Percentiles rank a stretch among this genome's conserved stretches.
These are phyloP conservation scores for Diadumene lineata DNA, from an alignment of 92 coral and sea anemone genomes.

Conservation along the genomic window DNA sequence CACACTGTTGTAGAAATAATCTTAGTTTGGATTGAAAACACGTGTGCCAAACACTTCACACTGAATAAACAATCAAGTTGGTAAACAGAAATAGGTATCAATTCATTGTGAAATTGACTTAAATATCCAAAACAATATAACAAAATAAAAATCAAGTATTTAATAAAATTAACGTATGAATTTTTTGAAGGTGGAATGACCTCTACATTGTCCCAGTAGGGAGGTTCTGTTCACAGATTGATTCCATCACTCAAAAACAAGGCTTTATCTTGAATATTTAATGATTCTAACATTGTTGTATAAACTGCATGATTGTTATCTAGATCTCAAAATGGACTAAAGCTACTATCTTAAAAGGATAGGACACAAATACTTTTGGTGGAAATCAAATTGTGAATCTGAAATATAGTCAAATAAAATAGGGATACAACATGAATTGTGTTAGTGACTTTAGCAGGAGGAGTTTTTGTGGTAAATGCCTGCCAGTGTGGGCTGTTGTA, in stretches of 20 bases:
- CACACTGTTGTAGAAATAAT: background rate
- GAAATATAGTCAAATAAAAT: background rate
- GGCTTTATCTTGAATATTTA: slow-evolving; percentile 15
- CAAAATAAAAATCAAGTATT: too few relatives aligned
- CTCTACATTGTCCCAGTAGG: background rate
- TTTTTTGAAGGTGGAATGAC: background rate
- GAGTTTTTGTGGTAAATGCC: slow-evolving; percentile 11
- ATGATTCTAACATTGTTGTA: background rate
- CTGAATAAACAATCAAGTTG: background rate
- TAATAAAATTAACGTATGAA: too few relatives aligned
- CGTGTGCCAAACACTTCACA: background rate
- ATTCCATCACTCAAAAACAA: slow-evolving; percentile 2
- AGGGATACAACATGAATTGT: background rate
- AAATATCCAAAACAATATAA: too few relatives aligned
- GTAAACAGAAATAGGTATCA: background rate
- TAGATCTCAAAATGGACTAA: background rate
- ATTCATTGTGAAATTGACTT: background rate
- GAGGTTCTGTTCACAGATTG: background rate
- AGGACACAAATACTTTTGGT: too few relatives aligned
- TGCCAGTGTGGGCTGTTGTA: background rate
- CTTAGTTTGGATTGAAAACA: background rate
- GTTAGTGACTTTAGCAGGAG: too few relatives aligned
- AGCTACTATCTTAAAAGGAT: too few relatives aligned
- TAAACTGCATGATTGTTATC: background rate
- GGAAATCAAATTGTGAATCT: too few relatives aligned